Evolutionary conservation across 2,888 invertebrate species (phyloP), one percentile per base, ranked within the genome.

Genomic region (Agrilus cyanescens): DNA sequence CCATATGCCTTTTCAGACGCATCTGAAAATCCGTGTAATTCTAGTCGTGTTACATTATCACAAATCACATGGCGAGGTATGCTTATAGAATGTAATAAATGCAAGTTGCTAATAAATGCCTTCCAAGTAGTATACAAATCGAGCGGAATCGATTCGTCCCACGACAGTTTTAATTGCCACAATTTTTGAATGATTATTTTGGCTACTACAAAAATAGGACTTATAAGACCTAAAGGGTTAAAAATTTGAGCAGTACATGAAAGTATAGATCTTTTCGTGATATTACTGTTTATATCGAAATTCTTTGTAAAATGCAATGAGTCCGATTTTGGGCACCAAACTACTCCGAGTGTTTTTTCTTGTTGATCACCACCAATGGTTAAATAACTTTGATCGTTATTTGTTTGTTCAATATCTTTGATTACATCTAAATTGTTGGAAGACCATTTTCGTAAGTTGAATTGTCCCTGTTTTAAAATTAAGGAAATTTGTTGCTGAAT

Each of bases 1-100:
- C n/a, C n/a, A n/a, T n/a, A n/a, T n/a, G n/a, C n/a, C n/a, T n/a
- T n/a, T n/a, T n/a, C n/a, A n/a, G n/a, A n/a, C n/a, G n/a, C 45
- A 37, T 50, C 47, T 15, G 40, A 43, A 39, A 52, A 49, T 15
- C 50, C 49, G 38, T 49, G 48, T 15, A 52, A 18, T 32, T 40
- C 39, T 7, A 49, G 7, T 4, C 14, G 20, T 16, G 13, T 34
- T 29, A 38, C n/a, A 31, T 43, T 36, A 3, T 12, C 12, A 7
- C 25, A 20, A 32, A 44, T 25, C 32, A 48, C 37, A 25, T 43
- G 39, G 30, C 50, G 31, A 8, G 46, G 44, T 34, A 51, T 48
- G 16, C 25, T n/a, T 5, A 46, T 31, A n/a, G 32, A 6, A 18
- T 45, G 34, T 3, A 49, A 30, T 32, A 43, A 30, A 14, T 13